These are phyloP conservation scores for Gonocerus acuteangulatus DNA, from an alignment of 2,888 invertebrate genomes.

Conservation along the genomic window DNA sequence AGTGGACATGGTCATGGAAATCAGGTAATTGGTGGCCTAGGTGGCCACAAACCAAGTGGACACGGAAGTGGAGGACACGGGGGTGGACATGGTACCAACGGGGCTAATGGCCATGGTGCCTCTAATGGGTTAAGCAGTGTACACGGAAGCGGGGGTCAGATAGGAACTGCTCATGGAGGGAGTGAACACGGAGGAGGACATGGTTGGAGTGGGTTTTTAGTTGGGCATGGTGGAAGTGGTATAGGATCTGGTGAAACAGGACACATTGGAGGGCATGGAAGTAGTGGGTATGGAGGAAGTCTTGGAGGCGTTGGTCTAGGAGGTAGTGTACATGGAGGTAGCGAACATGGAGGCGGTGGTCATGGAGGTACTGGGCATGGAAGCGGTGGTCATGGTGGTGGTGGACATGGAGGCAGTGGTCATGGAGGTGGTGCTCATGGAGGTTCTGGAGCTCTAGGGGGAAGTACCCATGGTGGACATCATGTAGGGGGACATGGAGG, in stretches of 20 bases:
- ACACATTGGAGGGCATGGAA: neutral
- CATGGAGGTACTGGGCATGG: neutral
- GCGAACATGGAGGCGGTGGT: neutral
- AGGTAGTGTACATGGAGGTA: neutral
- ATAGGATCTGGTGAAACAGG: neutral
- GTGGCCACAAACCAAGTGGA: neutral
- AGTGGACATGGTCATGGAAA: neutral
- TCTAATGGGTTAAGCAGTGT: neutral
- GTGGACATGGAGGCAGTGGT: slow-evolving; percentile 6
- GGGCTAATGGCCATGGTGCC: slow-evolving; percentile 1
- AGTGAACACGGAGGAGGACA: neutral
- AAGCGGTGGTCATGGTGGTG: neutral
- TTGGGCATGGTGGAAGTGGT: neutral
- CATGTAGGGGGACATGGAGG: neutral
- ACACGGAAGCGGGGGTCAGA: neutral
- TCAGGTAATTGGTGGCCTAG: too few species aligned
- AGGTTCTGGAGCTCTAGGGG: neutral
- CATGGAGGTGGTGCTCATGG: neutral
- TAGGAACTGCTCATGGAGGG: neutral
- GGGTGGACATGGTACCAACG: neutral
- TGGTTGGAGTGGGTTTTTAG: neutral
- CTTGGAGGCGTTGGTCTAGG: neutral
- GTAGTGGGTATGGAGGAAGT: neutral
- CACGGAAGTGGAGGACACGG: neutral
- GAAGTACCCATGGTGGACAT: neutral